Base-by-base conservation (phyloP, 30 jellyfish, hydroid and myxozoan species). In the Mastigias papua region DNA sequence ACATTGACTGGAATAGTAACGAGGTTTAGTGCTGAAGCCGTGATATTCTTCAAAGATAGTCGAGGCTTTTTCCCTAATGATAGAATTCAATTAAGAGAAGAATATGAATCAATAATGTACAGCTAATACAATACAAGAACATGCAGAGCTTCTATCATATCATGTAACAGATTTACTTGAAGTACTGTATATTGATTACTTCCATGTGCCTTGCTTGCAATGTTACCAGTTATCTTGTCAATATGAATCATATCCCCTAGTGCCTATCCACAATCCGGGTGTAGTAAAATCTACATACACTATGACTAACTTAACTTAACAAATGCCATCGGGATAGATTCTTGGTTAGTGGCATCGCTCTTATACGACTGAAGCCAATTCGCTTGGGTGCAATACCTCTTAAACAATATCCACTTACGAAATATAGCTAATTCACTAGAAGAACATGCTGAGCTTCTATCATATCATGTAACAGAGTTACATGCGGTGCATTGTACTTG, bases 161-260 rank as follows among this genome's bases (percentile, higher is more conserved):
- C 8, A 51, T 79, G 28, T 23, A 48, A 22, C 11, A 79, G 58
- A 34, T 79, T 79, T 26, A 17, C 23, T 26, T 79, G 80, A 9
- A 79, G 48, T n/a, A n/a, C n/a, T n/a, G n/a, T 4, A 64, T 70
- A 30, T 60, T 62, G 23, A 60, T 50, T 15, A 79, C 51, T 31
- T 79, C 89, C 89, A 60, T 79, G 13, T 21, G 89, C 23, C 89
- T 79, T 22, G 69, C 79, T 6, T 79, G 37, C 7, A 79, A 5
- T 21, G 17, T 42, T 42, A 2, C 7, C 63, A 21, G 67, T 19
- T 21, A 35, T 48, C 15, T 79, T 50, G 29, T 22, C 20, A 31
- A 17, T 62, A 11, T 54, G 1, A 0, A 11, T 28, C 16, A 64
- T 66, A 27, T 21, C 37, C 22, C 86, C 86, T 30, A 75, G 57